These are phyloP conservation scores for Laticauda colubrina DNA, from an alignment of 2,113 vertebrate species.

Conservation along the genomic window DNA sequence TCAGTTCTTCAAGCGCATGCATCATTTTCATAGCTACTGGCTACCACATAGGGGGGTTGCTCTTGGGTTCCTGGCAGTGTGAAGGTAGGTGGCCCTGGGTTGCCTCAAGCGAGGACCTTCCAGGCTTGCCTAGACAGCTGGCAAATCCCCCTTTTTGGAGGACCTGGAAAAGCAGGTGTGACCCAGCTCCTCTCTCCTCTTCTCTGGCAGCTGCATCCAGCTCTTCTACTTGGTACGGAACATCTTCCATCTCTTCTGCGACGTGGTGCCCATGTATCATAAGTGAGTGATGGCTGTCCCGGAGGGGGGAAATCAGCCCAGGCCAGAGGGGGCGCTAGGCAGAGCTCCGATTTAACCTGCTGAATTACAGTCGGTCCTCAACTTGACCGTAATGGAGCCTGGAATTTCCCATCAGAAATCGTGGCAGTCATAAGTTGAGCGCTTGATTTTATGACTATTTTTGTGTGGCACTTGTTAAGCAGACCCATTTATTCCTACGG, in stretches of 20 bases:
- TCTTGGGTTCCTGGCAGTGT: background rate
- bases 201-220: conserved; percentile 77
- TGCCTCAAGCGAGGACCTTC: too few relatives aligned
- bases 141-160: background rate
- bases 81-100: background rate
- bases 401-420: background rate
- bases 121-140: background rate
- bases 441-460: background rate
- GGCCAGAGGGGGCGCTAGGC: background rate
- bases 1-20: conserved; percentile 56
- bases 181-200: background rate
- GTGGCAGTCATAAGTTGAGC: background rate
- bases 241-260: conserved; percentile 95
- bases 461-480: background rate
- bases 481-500: background rate
- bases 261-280: conserved; percentile 95
- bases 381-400: background rate
- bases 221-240: conserved; percentile 93
- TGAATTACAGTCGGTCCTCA: background rate
- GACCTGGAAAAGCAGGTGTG: background rate
- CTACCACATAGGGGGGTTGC: too few relatives aligned
- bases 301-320: background rate
- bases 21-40: too few relatives aligned
- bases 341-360: background rate
- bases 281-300: conserved; percentile 75